A percentile compares a stretch with the other conserved stretches of the same genome.
These are phyloP conservation scores for Girardinus metallicus DNA, from an alignment of 2,797 vertebrate species.

Conservation along the genomic window DNA sequence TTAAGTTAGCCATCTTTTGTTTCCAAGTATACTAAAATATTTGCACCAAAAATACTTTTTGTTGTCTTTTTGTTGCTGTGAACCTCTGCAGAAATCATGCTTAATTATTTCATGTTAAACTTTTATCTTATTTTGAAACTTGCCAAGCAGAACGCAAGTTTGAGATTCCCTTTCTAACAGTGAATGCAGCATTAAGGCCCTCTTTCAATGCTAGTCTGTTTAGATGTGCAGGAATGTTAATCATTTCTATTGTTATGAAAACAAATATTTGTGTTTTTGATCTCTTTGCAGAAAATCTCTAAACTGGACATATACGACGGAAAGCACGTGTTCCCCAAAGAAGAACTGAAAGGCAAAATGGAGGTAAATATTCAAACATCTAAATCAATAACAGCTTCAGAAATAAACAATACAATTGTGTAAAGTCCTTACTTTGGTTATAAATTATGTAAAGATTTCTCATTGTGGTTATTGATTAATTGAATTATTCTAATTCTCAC, in stretches of 20 bases:
- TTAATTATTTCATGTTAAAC: background rate
- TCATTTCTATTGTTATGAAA: background rate
- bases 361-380: slow-evolving; percentile 51
- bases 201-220: background rate
- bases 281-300: slow-evolving; percentile 43
- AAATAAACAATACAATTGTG: background rate
- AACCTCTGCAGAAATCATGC: background rate
- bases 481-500: background rate
- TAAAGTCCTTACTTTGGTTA: background rate
- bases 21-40: too few species aligned
- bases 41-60: too few species aligned
- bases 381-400: background rate
- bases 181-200: background rate
- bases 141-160: background rate
- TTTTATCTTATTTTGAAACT: background rate
- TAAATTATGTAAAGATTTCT: background rate
- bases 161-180: background rate
- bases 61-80: background rate
- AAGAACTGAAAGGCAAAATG: background rate
- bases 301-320: accelerated
- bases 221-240: background rate
- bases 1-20: too few species aligned
- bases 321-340: slow-evolving; percentile 43
- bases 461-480: background rate
- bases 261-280: slow-evolving; percentile 4